These are phyloP conservation scores for Caenorhabditis sp. DNA, from an alignment of 2,888 invertebrate genomes.

Conservation along the genomic window DNA sequence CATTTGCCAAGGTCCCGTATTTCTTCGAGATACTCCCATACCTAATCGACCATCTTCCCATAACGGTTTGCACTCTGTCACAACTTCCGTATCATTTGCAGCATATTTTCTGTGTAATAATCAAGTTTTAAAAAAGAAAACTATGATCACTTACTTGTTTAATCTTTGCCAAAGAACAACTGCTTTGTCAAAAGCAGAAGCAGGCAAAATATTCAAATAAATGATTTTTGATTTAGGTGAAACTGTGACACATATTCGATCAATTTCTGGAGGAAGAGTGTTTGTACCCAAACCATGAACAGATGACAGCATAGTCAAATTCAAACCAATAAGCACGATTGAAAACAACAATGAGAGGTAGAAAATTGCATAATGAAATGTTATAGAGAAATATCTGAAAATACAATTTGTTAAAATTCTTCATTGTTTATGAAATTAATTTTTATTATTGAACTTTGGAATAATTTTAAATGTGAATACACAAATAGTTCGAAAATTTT, in stretches of 20 bases:
- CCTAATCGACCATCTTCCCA: conserved; percentile 63
- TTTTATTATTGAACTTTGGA: too few species aligned
- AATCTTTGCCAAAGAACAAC: conserved; percentile 6
- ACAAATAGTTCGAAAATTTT: too few species aligned
- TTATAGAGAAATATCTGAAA: conserved; percentile 59
- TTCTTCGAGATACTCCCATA: conserved; percentile 45
- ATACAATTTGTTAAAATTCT: too few species aligned
- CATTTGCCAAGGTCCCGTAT: conserved; percentile 64
- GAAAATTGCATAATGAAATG: conserved; percentile 64
- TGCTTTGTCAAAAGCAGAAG: conserved; percentile 31
- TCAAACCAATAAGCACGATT: conserved; percentile 50
- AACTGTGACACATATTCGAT: conserved; percentile 48
- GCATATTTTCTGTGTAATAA: conserved; percentile 26
- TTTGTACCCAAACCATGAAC: conserved; percentile 66
- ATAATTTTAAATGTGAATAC: too few species aligned
- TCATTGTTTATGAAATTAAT: too few species aligned
- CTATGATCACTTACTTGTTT: conserved; percentile 13
- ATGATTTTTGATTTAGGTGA: conserved; percentile 32
- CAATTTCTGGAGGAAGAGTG: conserved; percentile 65
- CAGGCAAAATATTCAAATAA: conserved; percentile 24
- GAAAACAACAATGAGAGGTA: conserved; percentile 52
- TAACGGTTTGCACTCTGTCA: conserved; percentile 63
- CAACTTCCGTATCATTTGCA: conserved; percentile 17
- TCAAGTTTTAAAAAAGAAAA: not conserved
- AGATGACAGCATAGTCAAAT: conserved; percentile 60